A percentile compares a stretch with the other conserved stretches of the same genome.
Evolutionary conservation across 2,113 vertebrate genomes (phyloP).

Genomic region (Chaenocephalus aceratus): DNA sequence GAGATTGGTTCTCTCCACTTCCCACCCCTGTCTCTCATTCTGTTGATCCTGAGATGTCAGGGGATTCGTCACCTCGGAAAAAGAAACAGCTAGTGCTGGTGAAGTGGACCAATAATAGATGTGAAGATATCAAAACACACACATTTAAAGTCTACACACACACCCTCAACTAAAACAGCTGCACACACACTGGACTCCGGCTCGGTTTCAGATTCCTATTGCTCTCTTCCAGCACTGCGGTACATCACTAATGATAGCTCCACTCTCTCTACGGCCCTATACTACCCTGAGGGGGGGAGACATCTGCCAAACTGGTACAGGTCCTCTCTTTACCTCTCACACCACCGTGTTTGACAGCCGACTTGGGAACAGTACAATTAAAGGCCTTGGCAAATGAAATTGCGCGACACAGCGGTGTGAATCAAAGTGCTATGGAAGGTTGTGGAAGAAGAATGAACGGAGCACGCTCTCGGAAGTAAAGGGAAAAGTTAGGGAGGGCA

Average conservation of each 20-base stretch:
- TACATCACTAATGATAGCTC: slow-evolving; percentile 73
- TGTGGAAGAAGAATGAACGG: slow-evolving; percentile 47
- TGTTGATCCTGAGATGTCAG: slow-evolving; percentile 48
- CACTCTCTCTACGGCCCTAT: slow-evolving; percentile 58
- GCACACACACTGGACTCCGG: slow-evolving; percentile 14
- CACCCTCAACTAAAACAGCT: neutral
- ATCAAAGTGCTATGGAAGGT: slow-evolving; percentile 67
- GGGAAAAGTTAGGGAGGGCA: slow-evolving; percentile 35
- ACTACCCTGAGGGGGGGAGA: slow-evolving; percentile 60
- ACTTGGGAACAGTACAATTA: slow-evolving; percentile 69
- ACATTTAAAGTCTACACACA: slow-evolving; percentile 21
- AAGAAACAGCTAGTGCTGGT: slow-evolving; percentile 36
- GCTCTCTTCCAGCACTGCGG: slow-evolving; percentile 57
- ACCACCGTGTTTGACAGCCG: slow-evolving; percentile 68
- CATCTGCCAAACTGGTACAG: slow-evolving; percentile 66
- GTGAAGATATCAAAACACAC: slow-evolving; percentile 28
- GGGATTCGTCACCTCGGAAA: slow-evolving; percentile 56
- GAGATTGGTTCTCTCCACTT: slow-evolving; percentile 70
- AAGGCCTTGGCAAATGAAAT: slow-evolving; percentile 75
- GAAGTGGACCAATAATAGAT: slow-evolving; percentile 59
- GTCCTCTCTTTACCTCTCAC: slow-evolving; percentile 60
- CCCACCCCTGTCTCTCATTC: slow-evolving; percentile 49
- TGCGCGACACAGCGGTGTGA: slow-evolving; percentile 65
- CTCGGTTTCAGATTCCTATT: slow-evolving; percentile 48
- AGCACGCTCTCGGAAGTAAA: slow-evolving; percentile 29